Evolutionary conservation across 53 echinoderm and acorn worm species (phyloP).

Genomic region (Henricia sp.): DNA sequence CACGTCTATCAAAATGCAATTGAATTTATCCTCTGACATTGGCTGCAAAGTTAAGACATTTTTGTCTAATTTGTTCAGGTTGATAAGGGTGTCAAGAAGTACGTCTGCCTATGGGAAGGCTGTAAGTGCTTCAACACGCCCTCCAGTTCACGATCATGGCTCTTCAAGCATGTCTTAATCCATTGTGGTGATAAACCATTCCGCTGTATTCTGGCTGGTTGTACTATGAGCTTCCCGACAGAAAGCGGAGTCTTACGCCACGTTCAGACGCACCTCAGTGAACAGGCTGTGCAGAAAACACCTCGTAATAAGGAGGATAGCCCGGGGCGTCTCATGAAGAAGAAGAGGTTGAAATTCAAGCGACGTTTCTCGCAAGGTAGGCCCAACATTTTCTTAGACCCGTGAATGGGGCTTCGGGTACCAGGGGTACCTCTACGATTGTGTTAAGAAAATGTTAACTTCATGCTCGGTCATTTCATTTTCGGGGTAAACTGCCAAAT

Average conservation of each 20-base stretch:
- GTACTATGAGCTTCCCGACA: constrained; percentile 84
- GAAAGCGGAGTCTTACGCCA: constrained; percentile 85
- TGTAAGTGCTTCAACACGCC: constrained; percentile 96
- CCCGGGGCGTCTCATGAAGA: constrained; percentile 87
- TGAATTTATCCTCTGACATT: no score
- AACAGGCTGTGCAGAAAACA: constrained; percentile 81
- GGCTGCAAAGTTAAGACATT: no score
- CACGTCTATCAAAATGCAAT: no score
- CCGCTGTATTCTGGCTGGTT: constrained; percentile 85
- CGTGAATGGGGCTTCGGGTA: no score
- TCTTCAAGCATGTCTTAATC: constrained; percentile 83
- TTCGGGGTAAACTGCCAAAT: no score
- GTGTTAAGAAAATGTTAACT: no score
- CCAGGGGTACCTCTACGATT: no score
- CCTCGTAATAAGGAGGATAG: constrained; percentile 91
- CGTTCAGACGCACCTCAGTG: constrained; percentile 90
- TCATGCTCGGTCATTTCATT: no score
- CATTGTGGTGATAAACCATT: constrained; percentile 96
- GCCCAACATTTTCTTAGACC: no score
- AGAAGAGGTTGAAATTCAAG: constrained; percentile 82
- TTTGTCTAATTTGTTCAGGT: constrained; percentile 35
- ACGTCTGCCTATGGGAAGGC: constrained; percentile 92
- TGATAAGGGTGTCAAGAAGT: constrained; percentile 84
- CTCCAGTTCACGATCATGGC: constrained; percentile 86
- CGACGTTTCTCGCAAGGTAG: constrained; percentile 85